Base-by-base conservation (phyloP, 2,888 invertebrate species). In the Leptopilina myrica region DNA sequence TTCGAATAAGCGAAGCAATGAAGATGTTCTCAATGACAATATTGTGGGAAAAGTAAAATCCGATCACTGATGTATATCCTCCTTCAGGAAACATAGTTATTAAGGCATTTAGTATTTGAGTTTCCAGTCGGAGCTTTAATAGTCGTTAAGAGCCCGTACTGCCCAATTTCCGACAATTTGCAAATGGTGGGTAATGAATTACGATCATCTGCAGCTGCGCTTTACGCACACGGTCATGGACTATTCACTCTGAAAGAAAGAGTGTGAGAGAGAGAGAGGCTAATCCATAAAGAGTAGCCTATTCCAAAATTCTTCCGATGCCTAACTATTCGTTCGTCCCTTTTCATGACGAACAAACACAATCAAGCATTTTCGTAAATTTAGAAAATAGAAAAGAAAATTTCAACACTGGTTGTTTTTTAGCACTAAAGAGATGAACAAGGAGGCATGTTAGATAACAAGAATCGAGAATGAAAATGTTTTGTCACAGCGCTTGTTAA, bases 121-220 rank as follows among this genome's bases (percentile, higher is more conserved):
- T 56, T 56, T 73, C 40, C 56, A 59, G 40, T 53, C 56, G 8
- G 56, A 33, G 69, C 11, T 56, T 33, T 73, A 56, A 56, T 59
- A 73, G 56, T 73, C 73, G 53, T 56, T 59, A 73, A 73, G 73
- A 26, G 56, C 40, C 40, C 40, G 26, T 33, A 33, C 73, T 73
- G 56, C 73, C 56, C 73, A 73, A 73, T 73, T 73, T 73, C 73
- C 73, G 73, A 73, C 56, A 73, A 73, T 73, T 73, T 73, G 73
- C 73, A 73, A 73, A 73, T 73, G 73, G 73, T 73, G 56, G 73
- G 56, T 73, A 73, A 73, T 73, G 73, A 73, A 73, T 73, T 56
- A 73, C 73, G 73, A 59, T 56, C 73, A 56, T 73, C 53, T 33
- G 73, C 73, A 73, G 73, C 73, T 73, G 73, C 73, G 56, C 56